Base-by-base conservation (phyloP, 2,113 vertebrate species). In the Aramus guarauna region DNA sequence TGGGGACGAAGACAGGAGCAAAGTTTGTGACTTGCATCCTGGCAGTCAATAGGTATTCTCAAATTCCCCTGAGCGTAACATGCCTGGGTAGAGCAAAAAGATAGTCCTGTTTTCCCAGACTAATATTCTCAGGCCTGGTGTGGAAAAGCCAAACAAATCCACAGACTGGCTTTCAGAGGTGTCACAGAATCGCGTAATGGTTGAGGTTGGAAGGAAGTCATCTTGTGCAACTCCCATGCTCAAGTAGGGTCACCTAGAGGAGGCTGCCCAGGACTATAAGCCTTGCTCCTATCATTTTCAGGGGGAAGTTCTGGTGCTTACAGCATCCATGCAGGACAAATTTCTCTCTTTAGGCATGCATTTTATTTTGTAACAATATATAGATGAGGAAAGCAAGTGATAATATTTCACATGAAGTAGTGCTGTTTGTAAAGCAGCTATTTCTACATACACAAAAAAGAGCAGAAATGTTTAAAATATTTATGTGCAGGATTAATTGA, bases 401-500 rank as follows among this genome's bases (percentile, higher is more conserved):
- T 41, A 56, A 23, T 45, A 75, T 55, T 88, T 59, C 71, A 83
- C 22, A 60, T 48, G 36, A 88, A 91, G 53, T 8, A 39, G 29
- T 24, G 67, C 34, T 30, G 20, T 39, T 53, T 48, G 34, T 29
- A 81, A 88, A 84, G 24, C 17, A 92, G 53, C 36, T 89, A 58
- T 62, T 90, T 85, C 47, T 67, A 92, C 9, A 73, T 17, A 72
- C 7, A 56, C 32, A 55, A 5, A 20, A 14, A 72, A 76, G 56
- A 13, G 8, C 34, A 73, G 17, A 79, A 85, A 80, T 8, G 3
- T 59, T 87, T 67, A 67, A 87, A 96, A 75, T 93, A 75, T 47
- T 86, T 94, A 55, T 71, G 23, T 66, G 76, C n/a, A 37, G 47
- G 47, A 85, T 75, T 94, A 75, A 92, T 74, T 74, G 52, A 69